Conservation (phyloP, 2,113 vertebrate species). For the Brachypteracias leptosomus region DNA sequence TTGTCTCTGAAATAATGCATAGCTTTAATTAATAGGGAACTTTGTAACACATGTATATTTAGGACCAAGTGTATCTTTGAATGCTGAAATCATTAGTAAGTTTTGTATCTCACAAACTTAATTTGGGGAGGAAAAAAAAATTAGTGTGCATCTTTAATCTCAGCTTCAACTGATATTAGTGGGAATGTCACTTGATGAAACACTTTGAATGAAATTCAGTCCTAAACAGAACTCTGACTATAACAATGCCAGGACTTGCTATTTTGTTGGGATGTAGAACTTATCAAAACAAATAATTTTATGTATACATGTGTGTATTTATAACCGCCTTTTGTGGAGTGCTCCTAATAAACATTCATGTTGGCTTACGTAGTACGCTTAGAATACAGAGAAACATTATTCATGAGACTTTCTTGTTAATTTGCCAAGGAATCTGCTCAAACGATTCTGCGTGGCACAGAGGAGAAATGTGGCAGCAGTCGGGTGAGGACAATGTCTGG, state of each 20-base stretch:
- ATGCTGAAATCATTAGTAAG: neutral
- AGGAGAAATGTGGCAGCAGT: slow-evolving; percentile 91
- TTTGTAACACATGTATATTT: neutral
- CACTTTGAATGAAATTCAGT: neutral
- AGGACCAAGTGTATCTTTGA: neutral
- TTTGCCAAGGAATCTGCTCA: slow-evolving; percentile 85
- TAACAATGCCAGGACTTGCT: neutral
- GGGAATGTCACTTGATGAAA: neutral
- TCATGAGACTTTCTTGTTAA: neutral
- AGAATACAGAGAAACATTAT: neutral
- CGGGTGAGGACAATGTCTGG: slow-evolving; percentile 85
- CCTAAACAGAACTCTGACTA: neutral
- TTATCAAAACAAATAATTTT: neutral
- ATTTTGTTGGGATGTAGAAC: neutral
- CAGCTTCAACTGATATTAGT: neutral
- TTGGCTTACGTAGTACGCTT: neutral
- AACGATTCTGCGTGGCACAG: slow-evolving; percentile 89
- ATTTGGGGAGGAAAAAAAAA: neutral
- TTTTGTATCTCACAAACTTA: neutral
- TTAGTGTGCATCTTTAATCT: neutral
- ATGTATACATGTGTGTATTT: neutral
- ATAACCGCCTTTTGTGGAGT: neutral
- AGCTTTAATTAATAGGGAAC: neutral
- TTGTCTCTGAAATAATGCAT: neutral
- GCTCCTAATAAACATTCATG: neutral